Evolutionary conservation across 2,113 vertebrate species (phyloP).

Genomic region (Sinocyclocheilus anophthalmus): DNA sequence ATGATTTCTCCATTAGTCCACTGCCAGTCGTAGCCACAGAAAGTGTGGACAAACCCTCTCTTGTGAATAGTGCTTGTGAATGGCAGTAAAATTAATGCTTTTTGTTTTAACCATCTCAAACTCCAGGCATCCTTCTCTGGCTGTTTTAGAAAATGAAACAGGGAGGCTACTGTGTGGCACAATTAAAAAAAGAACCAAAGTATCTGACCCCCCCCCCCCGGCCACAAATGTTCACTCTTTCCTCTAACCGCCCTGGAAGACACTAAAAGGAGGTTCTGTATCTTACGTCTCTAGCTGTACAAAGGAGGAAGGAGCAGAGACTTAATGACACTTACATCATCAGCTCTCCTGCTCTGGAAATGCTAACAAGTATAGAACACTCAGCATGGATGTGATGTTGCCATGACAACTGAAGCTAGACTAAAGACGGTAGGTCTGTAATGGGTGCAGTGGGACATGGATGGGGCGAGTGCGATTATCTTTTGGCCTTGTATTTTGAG

Average conservation of each 20-base stretch:
- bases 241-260: slow-evolving; percentile 7
- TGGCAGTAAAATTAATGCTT: background rate
- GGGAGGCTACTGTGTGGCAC: slow-evolving; percentile 27
- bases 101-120: slow-evolving; percentile 26
- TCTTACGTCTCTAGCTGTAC: slow-evolving; percentile 26
- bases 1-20: background rate
- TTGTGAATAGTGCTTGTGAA: background rate
- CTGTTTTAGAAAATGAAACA: background rate
- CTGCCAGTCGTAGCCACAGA: slow-evolving; percentile 3
- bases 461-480: slow-evolving; percentile 64
- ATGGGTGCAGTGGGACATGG: slow-evolving; percentile 5
- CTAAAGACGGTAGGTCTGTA: slow-evolving; percentile 8
- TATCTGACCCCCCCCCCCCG: background rate
- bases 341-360: slow-evolving; percentile 25
- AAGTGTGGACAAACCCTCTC: slow-evolving; percentile 16
- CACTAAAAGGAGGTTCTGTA: slow-evolving; percentile 23
- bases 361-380: slow-evolving; percentile 31
- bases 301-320: slow-evolving; percentile 20
- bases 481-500: slow-evolving; percentile 86
- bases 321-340: background rate
- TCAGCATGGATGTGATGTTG: slow-evolving; percentile 31
- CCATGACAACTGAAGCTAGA: slow-evolving; percentile 37
- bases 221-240: background rate
- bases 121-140: slow-evolving; percentile 2
- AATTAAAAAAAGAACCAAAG: background rate